Evolutionary conservation across 1,140 invertebrate species (phyloP).

Genomic region (Trissolcus basalis): DNA sequence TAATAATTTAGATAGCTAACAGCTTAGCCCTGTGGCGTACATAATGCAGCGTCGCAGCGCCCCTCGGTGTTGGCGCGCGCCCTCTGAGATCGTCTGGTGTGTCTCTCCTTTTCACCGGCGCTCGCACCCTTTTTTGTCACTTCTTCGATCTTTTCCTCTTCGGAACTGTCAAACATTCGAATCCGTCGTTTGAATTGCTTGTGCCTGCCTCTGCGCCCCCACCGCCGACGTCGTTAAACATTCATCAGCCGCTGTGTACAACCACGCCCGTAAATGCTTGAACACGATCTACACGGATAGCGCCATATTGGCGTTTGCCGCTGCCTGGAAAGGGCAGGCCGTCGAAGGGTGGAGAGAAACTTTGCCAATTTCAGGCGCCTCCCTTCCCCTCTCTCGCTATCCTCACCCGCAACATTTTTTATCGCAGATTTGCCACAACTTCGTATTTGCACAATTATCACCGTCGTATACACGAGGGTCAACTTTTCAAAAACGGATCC

Average conservation of each 20-base stretch:
- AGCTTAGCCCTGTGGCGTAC: conserved; percentile 76
- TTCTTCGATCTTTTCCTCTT: conserved; percentile 61
- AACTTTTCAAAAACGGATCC: no score
- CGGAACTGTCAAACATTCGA: conserved; percentile 75
- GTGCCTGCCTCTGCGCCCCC: conserved; percentile 58
- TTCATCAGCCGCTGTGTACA: conserved; percentile 71
- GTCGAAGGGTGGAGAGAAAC: conserved; percentile 40
- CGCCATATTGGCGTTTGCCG: conserved; percentile 58
- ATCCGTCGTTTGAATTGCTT: conserved; percentile 72
- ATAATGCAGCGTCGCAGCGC: conserved; percentile 71
- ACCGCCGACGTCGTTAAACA: conserved; percentile 66
- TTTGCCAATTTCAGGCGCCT: conserved; percentile 39
- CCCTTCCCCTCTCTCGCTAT: background rate
- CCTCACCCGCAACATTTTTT: conserved; percentile 1
- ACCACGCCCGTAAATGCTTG: conserved; percentile 71
- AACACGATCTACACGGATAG: conserved; percentile 67
- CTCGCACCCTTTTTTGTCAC: conserved; percentile 39
- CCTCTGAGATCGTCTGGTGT: conserved; percentile 41
- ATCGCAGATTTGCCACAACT: background rate
- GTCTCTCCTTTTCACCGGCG: conserved; percentile 58
- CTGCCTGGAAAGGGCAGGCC: conserved; percentile 48
- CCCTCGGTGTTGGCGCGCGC: conserved; percentile 36
- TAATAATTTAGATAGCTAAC: conserved; percentile 76
- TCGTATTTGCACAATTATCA: no score
- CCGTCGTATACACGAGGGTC: no score